phyloP scores from a whole-genome alignment of 2,888 invertebrate genomes.

The Saturnia pavonia region DNA sequence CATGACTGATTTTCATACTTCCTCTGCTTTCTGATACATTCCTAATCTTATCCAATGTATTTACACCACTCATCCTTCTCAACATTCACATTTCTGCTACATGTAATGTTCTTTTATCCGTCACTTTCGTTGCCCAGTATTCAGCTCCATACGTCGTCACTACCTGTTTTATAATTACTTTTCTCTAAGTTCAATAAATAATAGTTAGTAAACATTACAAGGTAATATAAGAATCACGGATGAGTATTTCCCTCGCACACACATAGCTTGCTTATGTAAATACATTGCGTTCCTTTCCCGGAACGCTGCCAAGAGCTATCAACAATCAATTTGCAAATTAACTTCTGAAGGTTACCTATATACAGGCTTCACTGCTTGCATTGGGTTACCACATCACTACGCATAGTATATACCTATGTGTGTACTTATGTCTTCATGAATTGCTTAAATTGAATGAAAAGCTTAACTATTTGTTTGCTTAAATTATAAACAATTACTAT shows the following conservation, averaged over 20 bases:
- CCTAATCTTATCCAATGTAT: too few species aligned
- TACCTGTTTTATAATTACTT: too few species aligned
- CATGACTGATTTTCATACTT: too few species aligned
- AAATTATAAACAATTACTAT: neutral
- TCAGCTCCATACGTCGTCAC: too few species aligned
- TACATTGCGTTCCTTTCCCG: slow-evolving; percentile 30
- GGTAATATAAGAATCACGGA: slow-evolving; percentile 31
- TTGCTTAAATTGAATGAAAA: neutral
- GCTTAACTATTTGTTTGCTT: neutral
- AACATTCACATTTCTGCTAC: too few species aligned
- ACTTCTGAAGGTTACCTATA: slow-evolving; percentile 30
- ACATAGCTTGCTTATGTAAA: slow-evolving; percentile 37
- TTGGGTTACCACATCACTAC: slow-evolving; percentile 18
- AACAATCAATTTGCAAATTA: slow-evolving; percentile 47
- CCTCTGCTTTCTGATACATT: too few species aligned
- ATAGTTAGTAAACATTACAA: slow-evolving; percentile 26
- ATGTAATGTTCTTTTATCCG: too few species aligned
- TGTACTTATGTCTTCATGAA: neutral
- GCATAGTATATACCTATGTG: neutral
- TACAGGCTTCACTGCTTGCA: slow-evolving; percentile 16
- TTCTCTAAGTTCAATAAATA: neutral
- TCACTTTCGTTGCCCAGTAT: too few species aligned
- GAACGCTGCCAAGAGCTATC: slow-evolving; percentile 38
- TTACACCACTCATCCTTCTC: too few species aligned
- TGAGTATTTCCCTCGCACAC: slow-evolving; percentile 32